A percentile compares a stretch with the other conserved stretches of the same genome.
Evolutionary conservation across 2,797 vertebrate genomes (phyloP).

Genomic region (Spheniscus humboldti): DNA sequence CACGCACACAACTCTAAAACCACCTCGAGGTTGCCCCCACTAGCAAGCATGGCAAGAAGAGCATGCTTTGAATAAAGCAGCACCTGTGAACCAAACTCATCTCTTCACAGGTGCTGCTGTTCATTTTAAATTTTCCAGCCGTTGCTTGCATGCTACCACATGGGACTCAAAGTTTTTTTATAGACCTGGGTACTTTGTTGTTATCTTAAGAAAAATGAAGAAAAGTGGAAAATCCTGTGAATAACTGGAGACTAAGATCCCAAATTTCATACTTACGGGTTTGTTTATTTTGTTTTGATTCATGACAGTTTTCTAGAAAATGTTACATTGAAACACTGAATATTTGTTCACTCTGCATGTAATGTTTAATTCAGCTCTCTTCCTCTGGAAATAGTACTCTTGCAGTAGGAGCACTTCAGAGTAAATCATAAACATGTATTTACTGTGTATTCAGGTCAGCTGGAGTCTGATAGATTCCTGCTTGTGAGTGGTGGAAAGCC

Average conservation of each 20-base stretch:
- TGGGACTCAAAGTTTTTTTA: background rate
- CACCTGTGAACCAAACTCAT: background rate
- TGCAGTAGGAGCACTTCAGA: background rate
- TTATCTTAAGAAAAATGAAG: background rate
- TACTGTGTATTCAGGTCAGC: constrained; percentile 76
- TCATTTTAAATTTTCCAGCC: background rate
- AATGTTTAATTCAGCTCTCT: constrained; percentile 17
- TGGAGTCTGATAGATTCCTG: constrained; percentile 87
- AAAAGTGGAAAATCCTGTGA: background rate
- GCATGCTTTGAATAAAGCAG: background rate
- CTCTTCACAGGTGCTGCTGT: background rate
- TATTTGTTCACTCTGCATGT: background rate
- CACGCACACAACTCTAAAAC: background rate
- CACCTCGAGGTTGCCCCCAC: rapidly evolving
- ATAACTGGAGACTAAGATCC: background rate
- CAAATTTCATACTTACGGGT: background rate
- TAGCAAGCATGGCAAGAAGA: background rate
- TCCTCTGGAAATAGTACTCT: background rate
- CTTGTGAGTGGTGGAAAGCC: constrained; percentile 94
- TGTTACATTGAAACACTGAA: background rate
- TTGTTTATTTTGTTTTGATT: background rate
- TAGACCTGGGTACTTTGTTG: background rate
- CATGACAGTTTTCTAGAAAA: background rate
- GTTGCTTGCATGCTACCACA: background rate
- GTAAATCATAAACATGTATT: constrained; percentile 39